These are phyloP conservation scores for Dipodomys stephensi DNA, from an alignment of 2,113 vertebrate species.

Conservation along the genomic window DNA sequence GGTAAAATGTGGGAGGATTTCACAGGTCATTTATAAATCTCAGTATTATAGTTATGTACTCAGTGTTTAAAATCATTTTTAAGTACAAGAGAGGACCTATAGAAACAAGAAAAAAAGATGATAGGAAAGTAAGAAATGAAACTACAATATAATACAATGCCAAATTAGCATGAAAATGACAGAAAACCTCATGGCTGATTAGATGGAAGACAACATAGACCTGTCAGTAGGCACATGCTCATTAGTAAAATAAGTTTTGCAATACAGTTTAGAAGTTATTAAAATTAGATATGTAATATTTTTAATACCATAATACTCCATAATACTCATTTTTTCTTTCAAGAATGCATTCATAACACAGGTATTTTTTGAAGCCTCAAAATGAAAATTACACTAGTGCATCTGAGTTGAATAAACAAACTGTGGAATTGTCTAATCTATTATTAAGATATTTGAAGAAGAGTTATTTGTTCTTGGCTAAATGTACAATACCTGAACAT, in stretches of 20 bases:
- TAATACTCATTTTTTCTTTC: too few relatives aligned
- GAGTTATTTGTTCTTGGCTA: too few relatives aligned
- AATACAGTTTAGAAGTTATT: background rate
- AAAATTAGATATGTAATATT: too few relatives aligned
- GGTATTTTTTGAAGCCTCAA: background rate
- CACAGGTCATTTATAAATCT: too few relatives aligned
- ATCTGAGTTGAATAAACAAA: background rate
- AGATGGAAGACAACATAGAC: fast-evolving
- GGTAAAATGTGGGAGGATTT: too few relatives aligned
- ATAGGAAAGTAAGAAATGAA: background rate
- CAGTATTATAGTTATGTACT: too few relatives aligned
- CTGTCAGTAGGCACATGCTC: background rate
- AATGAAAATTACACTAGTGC: background rate
- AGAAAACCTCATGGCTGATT: background rate
- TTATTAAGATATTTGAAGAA: too few relatives aligned
- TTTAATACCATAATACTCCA: too few relatives aligned
- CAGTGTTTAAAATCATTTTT: too few relatives aligned
- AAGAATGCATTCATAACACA: background rate
- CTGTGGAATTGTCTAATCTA: background rate
- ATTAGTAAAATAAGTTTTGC: background rate
- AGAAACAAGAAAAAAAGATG: too few relatives aligned
- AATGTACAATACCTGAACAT: too few relatives aligned
- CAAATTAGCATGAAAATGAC: background rate
- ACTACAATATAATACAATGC: background rate
- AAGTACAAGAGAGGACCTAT: too few relatives aligned